Percentiles rank a stretch among this genome's conserved stretches.
Conservation (phyloP, 2,888 invertebrate species). For the Amblyteles armatorius region DNA sequence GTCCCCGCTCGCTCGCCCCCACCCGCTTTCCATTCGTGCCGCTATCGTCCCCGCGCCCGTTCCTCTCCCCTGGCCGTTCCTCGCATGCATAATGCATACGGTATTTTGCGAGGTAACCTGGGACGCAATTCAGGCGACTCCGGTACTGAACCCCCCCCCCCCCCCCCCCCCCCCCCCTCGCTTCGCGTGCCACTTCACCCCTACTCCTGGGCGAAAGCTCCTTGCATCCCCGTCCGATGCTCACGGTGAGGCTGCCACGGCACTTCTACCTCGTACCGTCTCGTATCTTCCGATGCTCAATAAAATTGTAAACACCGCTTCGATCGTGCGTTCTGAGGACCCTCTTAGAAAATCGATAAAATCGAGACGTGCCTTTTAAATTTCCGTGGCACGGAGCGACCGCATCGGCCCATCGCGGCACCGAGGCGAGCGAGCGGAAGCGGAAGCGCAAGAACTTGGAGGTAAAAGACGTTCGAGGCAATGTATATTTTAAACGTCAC, state of each 20-base stretch:
- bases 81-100: conserved; percentile 82
- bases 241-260: neutral
- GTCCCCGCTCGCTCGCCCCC: conserved; percentile 4
- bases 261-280: neutral
- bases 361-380: conserved; percentile 21
- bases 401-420: neutral
- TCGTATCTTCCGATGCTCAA: conserved; percentile 45
- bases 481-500: conserved; percentile 8
- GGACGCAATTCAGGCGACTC: conserved; percentile 70
- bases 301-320: conserved; percentile 67
- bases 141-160: conserved; percentile 38
- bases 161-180: conserved; percentile 13
- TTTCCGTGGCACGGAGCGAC: conserved; percentile 5
- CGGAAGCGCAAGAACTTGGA: neutral
- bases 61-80: conserved; percentile 55
- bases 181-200: conserved; percentile 56
- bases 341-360: conserved; percentile 54
- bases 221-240: conserved; percentile 11
- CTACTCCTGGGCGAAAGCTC: conserved; percentile 28
- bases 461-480: neutral
- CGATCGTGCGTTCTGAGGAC: conserved; percentile 51
- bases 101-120: conserved; percentile 79
- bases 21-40: neutral
- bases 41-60: conserved; percentile 16
- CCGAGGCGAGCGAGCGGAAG: neutral